Percentiles rank a stretch among this genome's conserved stretches.
phyloP scores from a whole-genome alignment of 2,888 invertebrate species.

The Nephrotoma flavescens region DNA sequence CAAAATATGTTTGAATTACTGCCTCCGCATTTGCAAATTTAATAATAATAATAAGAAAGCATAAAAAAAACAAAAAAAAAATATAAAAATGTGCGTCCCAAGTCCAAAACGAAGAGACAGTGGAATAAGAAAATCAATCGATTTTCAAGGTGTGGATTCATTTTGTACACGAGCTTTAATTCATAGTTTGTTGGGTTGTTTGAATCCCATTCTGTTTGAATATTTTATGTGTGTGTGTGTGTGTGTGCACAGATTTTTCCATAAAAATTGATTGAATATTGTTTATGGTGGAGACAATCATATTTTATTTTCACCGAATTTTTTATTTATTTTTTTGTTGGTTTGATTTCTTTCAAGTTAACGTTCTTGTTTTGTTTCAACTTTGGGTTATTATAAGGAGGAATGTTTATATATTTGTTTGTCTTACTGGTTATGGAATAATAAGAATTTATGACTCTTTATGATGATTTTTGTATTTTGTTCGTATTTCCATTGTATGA shows the following conservation, averaged over 20 bases:
- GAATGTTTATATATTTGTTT: neutral
- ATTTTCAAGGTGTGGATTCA: neutral
- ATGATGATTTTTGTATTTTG: neutral
- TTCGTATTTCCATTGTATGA: neutral
- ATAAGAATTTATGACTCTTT: neutral
- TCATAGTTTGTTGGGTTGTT: neutral
- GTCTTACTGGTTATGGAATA: neutral
- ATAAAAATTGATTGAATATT: conserved; percentile 1
- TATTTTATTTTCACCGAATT: conserved; percentile 3
- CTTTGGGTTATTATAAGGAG: neutral
- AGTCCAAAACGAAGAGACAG: neutral
- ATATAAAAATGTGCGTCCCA: neutral
- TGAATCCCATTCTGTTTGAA: neutral
- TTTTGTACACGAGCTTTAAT: neutral
- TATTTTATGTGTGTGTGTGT: too few species aligned
- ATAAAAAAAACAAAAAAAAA: neutral
- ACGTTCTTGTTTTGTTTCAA: neutral
- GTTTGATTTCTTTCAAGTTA: neutral
- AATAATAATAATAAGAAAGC: neutral
- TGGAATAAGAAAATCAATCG: neutral
- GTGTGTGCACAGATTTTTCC: neutral
- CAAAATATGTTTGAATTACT: conserved; percentile 3
- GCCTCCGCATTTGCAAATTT: conserved; percentile 4
- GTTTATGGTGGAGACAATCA: conserved; percentile 4
- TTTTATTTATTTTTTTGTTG: neutral